A percentile compares a stretch with the other conserved stretches of the same genome.
Conservation (phyloP, 2,888 invertebrate genomes). For the Diarsia dahlii region DNA sequence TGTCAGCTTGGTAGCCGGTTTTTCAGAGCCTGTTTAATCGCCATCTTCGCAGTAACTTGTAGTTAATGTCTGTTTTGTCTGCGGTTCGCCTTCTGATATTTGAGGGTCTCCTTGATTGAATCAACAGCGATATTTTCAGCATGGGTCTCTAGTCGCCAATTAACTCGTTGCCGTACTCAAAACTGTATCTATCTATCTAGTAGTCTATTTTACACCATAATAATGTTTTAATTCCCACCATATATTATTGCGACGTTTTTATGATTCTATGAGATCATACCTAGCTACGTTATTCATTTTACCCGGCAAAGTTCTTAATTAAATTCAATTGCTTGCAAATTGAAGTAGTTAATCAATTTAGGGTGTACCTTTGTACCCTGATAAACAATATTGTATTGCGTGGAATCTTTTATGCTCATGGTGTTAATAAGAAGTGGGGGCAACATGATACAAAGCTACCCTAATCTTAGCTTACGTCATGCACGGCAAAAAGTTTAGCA, state of each 20-base stretch:
- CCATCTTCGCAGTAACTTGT: conserved; percentile 26
- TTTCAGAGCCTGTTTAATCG: conserved; percentile 57
- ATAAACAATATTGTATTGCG: too few relatives aligned
- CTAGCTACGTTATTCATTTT: conserved; percentile 60
- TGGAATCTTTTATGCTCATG: neutral
- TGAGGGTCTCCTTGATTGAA: conserved; percentile 6
- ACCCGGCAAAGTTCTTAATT: conserved; percentile 69
- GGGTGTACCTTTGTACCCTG: conserved; percentile 27
- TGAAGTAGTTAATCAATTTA: conserved; percentile 66
- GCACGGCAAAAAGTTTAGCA: conserved; percentile 67
- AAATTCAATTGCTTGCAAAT: conserved; percentile 74
- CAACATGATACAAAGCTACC: conserved; percentile 40
- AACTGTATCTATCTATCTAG: neutral
- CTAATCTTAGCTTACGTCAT: conserved; percentile 70
- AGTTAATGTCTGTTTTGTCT: conserved; percentile 23
- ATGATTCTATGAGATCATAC: conserved; percentile 63
- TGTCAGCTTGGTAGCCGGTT: conserved; percentile 62
- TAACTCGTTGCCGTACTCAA: conserved; percentile 4
- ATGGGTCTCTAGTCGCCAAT: neutral
- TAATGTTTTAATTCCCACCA: conserved; percentile 46
- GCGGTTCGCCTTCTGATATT: conserved; percentile 35
- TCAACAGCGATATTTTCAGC: neutral
- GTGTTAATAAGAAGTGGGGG: conserved; percentile 11
- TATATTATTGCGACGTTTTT: conserved; percentile 41
- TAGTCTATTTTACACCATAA: conserved; percentile 2